Conservation (phyloP, 53 echinoderm and acorn worm genomes). For the Antedon mediterranea region DNA sequence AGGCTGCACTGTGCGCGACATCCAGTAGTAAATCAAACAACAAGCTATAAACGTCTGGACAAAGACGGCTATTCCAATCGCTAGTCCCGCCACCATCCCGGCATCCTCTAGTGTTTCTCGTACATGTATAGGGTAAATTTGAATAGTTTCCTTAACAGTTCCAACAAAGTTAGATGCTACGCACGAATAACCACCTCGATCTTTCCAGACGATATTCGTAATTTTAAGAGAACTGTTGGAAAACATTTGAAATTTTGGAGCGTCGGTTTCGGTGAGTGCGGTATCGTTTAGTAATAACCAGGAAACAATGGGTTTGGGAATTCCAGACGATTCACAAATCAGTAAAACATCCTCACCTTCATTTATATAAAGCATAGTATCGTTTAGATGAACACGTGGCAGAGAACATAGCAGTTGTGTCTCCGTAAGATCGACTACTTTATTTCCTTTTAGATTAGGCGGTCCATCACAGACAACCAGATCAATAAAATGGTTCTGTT, state of each 20-base stretch:
- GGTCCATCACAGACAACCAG: neutral
- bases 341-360: neutral
- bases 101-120: neutral
- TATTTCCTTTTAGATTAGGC: neutral
- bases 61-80: neutral
- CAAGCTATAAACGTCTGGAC: neutral
- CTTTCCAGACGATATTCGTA: neutral
- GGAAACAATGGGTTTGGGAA: neutral
- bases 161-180: neutral
- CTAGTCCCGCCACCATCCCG: neutral
- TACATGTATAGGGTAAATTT: neutral
- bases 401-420: neutral
- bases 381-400: neutral
- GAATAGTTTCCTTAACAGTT: neutral
- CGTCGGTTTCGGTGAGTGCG: no score
- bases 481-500: neutral
- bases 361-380: neutral
- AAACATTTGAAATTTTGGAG: neutral
- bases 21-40: neutral
- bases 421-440: neutral
- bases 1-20: neutral
- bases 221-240: neutral
- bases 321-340: neutral
- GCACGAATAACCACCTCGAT: neutral
- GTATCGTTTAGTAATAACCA: neutral